Evolutionary conservation across 1,140 invertebrate species (phyloP).

Genomic region (Oncopodura yosiiana): DNA sequence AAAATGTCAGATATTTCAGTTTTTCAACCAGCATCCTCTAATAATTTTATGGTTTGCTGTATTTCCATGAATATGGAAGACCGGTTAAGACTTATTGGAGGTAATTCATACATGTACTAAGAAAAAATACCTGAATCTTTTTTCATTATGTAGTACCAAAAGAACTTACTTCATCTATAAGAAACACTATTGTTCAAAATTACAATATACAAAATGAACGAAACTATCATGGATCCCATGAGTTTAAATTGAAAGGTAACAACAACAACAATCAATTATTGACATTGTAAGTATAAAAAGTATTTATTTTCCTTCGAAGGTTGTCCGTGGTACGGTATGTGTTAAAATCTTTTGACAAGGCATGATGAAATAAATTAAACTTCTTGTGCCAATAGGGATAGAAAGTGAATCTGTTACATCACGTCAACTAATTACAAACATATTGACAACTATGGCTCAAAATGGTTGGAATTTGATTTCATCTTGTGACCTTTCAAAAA

Average conservation of each 20-base stretch:
- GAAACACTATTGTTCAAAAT: background rate
- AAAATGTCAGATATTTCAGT: too few species aligned
- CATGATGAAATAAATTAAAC: too few species aligned
- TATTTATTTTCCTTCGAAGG: too few species aligned
- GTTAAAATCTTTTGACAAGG: too few species aligned
- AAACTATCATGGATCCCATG: slow-evolving; percentile 19
- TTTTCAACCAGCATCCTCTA: background rate
- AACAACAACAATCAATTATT: too few species aligned
- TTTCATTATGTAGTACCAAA: too few species aligned
- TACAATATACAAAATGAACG: slow-evolving; percentile 17
- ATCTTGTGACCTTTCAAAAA: slow-evolving; percentile 8
- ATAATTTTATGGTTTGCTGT: slow-evolving; percentile 5
- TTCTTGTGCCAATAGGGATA: too few species aligned
- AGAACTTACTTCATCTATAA: background rate
- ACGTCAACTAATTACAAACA: background rate
- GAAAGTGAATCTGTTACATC: background rate
- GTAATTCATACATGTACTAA: too few species aligned
- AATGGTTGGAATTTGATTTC: slow-evolving; percentile 14
- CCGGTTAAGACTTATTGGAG: slow-evolving; percentile 10
- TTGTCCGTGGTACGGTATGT: too few species aligned
- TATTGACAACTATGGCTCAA: slow-evolving; percentile 8
- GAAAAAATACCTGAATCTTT: too few species aligned
- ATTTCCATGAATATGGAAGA: slow-evolving; percentile 24
- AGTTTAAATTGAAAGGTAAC: slow-evolving; percentile 8
- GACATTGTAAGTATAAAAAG: too few species aligned